Base-by-base conservation (phyloP, 1,140 invertebrate genomes). In the Macrotrachela quadricornifera region DNA sequence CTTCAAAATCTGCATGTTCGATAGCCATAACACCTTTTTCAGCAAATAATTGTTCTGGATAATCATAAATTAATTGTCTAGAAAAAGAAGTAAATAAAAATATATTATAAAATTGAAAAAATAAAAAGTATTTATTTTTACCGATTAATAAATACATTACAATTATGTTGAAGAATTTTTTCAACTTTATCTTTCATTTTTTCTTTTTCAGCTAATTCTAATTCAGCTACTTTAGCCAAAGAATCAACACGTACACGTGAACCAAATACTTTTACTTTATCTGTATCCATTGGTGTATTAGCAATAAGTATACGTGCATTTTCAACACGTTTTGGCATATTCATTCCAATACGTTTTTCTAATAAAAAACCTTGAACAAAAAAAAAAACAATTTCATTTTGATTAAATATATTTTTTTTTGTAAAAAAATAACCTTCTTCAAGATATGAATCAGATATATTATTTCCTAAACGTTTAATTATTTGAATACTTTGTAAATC, bases 251-350 rank as follows among this genome's bases (percentile, higher is more conserved):
- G 80, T 52, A 97, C 88, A 59, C 86, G 80, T 14, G 90, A 94
- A 50, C 91, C 92, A 75, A 97, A 99, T 50, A 71, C 84, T 76
- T 96, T 97, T 58, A 99, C 94, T 73, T 99, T 99, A 64, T 99
- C 94, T 16, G 90, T 91, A 68, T 99, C 94, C 94, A 99, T 99
- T 0, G 94, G 86, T 39, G 94, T 99, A 65, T 99, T 99, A n/a
- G 92, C 92, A 64, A 99, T 90, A 13, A 99, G 76, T 64, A 99
- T 96, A 63, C 80, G 82, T 12, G 88, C 88, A 62, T 81, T 92
- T 71, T 92, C 85, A 60, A 95, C 72, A 51, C 77, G 71, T 65
- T 86, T 85, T 0, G 85, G 85, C 65, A 88, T 85, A 69, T 83
- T 80, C 15, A 78, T 73, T 45, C 88, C 88, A 15, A 84, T 78